Evolutionary conservation across 1,140 invertebrate genomes (phyloP), one percentile per base, ranked within the genome.

Genomic region (Gonioctena quinquepunctata): DNA sequence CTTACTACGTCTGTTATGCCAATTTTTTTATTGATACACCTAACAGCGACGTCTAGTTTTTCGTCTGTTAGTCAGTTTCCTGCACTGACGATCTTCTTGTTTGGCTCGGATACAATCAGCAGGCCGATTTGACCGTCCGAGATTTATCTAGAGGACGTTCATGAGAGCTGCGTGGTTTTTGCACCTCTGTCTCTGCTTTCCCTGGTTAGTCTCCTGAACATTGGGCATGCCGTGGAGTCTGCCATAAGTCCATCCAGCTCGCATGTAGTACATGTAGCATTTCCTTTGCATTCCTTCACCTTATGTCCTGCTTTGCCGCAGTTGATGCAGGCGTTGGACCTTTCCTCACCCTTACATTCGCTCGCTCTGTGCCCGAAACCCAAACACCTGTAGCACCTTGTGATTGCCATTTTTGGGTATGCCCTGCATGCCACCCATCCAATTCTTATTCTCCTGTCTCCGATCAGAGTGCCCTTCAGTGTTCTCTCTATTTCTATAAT

Each of bases 321-420:
- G n/a, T 63, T 71, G 2, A 68, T 1, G 50, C 70, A 71, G 2
- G 7, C 3, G 1, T 33, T 28, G 2, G 13, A 2, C 18, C 25
- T 50, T 5, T 71, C 69, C 48, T 1, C 4, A 5, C 69, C 69
- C 16, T 1, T 66, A 22, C 64, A 71, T 26, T 52, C 33, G 0
- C 4, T n/a, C 4, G 3, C 54, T 13, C 28, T 27, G 22, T 71
- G 65, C 3, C 65, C 70, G 25, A 56, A 63, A 18, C 57, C 59
- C 1, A 68, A 42, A 19, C 70, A 71, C 21, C 59, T 61, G 22
- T 48, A 71, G 18, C 57, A 71, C 48, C 42, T 67, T 1, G 52
- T 3, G 0, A 54, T 21, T 1, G 25, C 52, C 28, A 33, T 49
- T 21, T 48, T 27, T 23, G 16, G 23, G n/a, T 23, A 50, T 8